phyloP scores from a whole-genome alignment of 2,113 vertebrate genomes.

The Thermophis baileyi region DNA sequence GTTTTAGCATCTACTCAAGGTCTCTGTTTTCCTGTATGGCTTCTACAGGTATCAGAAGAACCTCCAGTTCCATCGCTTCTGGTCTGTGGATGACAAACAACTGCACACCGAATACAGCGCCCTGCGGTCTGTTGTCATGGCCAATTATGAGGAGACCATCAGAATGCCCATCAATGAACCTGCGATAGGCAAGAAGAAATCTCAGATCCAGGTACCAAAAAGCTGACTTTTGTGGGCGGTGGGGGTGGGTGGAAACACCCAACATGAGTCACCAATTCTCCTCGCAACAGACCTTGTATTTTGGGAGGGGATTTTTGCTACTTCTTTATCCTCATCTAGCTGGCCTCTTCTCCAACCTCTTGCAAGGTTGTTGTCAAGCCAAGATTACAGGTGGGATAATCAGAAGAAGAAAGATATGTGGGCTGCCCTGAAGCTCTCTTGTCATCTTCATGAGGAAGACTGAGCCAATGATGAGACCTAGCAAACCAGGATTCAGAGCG shows the following conservation, averaged over 20 bases:
- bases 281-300: not conserved
- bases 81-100: slow-evolving; percentile 96
- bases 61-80: slow-evolving; percentile 95
- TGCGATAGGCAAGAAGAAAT: slow-evolving; percentile 83
- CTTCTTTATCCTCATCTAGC: not conserved
- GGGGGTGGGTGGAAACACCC: not conserved
- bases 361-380: not conserved
- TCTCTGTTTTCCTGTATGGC: not conserved
- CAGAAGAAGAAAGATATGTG: not conserved
- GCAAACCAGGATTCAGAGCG: not conserved
- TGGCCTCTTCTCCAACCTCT: not conserved
- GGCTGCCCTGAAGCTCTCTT: not conserved
- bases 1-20: not conserved
- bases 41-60: slow-evolving; percentile 84
- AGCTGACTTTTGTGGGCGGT: accelerated
- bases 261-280: not conserved
- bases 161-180: slow-evolving; percentile 98
- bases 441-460: not conserved
- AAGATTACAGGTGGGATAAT: not conserved
- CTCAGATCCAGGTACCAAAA: slow-evolving; percentile 86
- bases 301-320: not conserved
- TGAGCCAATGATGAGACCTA: not conserved
- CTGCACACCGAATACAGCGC: slow-evolving; percentile 91
- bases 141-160: slow-evolving; percentile 92
- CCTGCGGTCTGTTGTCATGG: slow-evolving; percentile 89